Evolutionary conservation across 2,888 invertebrate species (phyloP), one percentile per base, ranked within the genome.

Genomic region (Meteorus colon): DNA sequence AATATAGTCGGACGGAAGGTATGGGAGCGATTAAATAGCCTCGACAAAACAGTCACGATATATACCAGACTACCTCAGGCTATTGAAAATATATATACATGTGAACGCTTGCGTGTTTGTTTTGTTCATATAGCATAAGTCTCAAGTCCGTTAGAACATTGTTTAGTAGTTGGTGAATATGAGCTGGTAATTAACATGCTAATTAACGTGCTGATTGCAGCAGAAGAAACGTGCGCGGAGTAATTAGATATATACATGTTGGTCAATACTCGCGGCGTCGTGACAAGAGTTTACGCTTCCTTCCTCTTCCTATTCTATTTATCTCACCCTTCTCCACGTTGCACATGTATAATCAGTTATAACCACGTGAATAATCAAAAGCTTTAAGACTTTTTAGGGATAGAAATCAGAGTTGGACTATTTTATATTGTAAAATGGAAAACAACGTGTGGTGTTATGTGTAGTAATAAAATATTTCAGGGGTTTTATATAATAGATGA

Each of bases 141-240:
- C 51, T 51, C 16, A 51, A 51, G 68, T 51, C 59, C 19, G 24
- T 34, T 55, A n/a, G 31, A 29, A 55, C 69, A 69, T 55, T 34
- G 31, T 55, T 3, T 31, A 10, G 5, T 65, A 24, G 37, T 65
- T 19, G 12, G 34, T 59, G 16, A 19, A 59, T 70, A 70, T 59
- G 65, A 73, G 70, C 60, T 60, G 75, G 71, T 83, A 83, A 85
- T 84, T 84, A 84, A 81, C 81, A 80, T 80, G 72, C 77, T 81
- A 82, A 85, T 85, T 84, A 83, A 81, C 80, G 76, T 34, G 80
- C 76, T 81, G 78, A 84, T 84, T 78, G 77, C 67, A 74, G 75
- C 73, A 69, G 73, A 67, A 31, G 65, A 48, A 48, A 48, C 2
- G 74, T 73, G 69, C 69, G 65, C 14, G 41, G 55, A 19, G 19